These are phyloP conservation scores for Rhagophthalmus giganteus DNA, from an alignment of 2,888 invertebrate genomes.

Conservation along the genomic window DNA sequence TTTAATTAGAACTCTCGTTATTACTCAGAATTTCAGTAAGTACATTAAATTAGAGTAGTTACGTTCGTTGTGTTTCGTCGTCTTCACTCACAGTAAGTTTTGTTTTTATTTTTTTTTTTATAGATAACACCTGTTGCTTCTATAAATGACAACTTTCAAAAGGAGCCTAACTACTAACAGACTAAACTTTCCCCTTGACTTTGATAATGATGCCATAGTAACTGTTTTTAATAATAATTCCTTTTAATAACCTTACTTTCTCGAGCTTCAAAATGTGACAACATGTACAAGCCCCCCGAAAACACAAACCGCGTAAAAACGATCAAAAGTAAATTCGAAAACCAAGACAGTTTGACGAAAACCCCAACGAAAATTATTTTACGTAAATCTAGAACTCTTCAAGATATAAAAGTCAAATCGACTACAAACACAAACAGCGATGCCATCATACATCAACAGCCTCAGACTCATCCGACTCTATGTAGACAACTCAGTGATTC, in stretches of 20 bases:
- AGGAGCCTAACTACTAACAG: constrained; percentile 2
- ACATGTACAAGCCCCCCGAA: constrained; percentile 53
- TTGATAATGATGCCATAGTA: not conserved
- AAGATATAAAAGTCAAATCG: constrained; percentile 5
- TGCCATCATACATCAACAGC: too few relatives aligned
- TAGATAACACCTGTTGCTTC: constrained; percentile 28
- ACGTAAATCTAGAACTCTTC: constrained; percentile 22
- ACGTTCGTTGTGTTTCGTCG: constrained; percentile 3
- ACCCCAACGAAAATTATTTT: constrained; percentile 22
- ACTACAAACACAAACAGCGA: not conserved
- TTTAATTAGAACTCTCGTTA: constrained; percentile 18
- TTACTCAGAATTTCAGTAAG: constrained; percentile 25
- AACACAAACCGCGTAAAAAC: constrained; percentile 62
- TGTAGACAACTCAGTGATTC: constrained; percentile 54
- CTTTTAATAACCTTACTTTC: not conserved
- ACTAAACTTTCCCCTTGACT: constrained; percentile 7
- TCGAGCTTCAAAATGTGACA: constrained; percentile 21
- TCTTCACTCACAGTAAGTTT: constrained; percentile 12
- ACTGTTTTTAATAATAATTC: not conserved
- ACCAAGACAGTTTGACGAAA: constrained; percentile 38
- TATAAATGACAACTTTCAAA: constrained; percentile 13
- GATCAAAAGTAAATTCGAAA: constrained; percentile 67
- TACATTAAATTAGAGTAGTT: constrained; percentile 13
- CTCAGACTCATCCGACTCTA: constrained; percentile 30
- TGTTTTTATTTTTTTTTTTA: constrained; percentile 18